These are phyloP conservation scores for Sebastes fasciatus DNA, from an alignment of 2,113 vertebrate species.

Conservation along the genomic window DNA sequence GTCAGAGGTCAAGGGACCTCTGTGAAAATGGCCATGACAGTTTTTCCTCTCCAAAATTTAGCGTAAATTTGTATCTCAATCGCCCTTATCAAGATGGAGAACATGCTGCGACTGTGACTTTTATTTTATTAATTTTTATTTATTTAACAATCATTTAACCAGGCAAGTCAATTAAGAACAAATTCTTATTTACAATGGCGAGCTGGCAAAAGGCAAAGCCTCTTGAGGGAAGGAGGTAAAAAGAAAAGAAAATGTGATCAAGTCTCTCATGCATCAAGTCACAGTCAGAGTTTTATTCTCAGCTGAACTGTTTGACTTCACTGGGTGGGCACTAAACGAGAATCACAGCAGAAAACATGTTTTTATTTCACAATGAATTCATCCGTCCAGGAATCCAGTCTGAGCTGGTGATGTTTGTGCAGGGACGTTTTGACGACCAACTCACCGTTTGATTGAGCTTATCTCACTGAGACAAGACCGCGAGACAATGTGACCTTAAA, in stretches of 20 bases:
- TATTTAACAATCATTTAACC: too few relatives aligned
- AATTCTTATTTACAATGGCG: too few relatives aligned
- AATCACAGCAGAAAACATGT: neutral
- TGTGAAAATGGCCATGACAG: too few relatives aligned
- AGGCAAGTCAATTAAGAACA: too few relatives aligned
- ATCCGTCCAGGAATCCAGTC: neutral
- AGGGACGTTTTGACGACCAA: slow-evolving; percentile 23
- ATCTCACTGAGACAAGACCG: slow-evolving; percentile 26
- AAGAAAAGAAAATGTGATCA: neutral
- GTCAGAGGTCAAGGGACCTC: too few relatives aligned
- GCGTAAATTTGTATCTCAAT: too few relatives aligned
- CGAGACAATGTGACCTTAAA: slow-evolving; percentile 47
- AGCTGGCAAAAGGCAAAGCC: too few relatives aligned
- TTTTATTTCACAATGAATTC: neutral
- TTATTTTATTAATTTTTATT: too few relatives aligned
- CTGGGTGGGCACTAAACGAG: neutral
- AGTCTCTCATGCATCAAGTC: neutral
- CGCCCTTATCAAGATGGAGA: too few relatives aligned
- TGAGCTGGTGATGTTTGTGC: slow-evolving; percentile 3
- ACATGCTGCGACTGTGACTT: too few relatives aligned
- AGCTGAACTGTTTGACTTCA: neutral
- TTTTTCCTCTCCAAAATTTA: too few relatives aligned
- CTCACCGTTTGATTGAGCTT: slow-evolving; percentile 12
- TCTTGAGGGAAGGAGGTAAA: too few relatives aligned
- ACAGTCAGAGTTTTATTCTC: neutral